Evolutionary conservation across 2,888 invertebrate species (phyloP).

Genomic region (Reticulitermes lucifugus): DNA sequence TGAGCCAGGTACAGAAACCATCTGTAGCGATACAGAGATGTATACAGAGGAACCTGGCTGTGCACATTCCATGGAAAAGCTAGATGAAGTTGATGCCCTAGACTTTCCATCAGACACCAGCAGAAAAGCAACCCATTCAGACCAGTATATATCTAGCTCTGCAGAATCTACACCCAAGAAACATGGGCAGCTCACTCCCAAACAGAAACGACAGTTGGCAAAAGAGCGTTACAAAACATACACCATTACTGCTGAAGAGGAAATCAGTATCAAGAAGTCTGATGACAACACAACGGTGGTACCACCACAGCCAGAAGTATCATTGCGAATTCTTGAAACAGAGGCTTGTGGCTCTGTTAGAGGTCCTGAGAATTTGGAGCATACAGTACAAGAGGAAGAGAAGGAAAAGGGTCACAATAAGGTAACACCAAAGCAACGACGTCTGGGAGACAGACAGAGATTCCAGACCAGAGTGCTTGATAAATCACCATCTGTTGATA

Average conservation of each 20-base stretch:
- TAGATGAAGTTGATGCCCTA: slow-evolving; percentile 45
- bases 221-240: slow-evolving; percentile 85
- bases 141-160: slow-evolving; percentile 69
- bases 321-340: neutral
- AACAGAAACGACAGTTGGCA: slow-evolving; percentile 78
- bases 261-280: neutral
- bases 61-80: slow-evolving; percentile 41
- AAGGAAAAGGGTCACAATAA: slow-evolving; percentile 52
- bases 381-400: neutral
- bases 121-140: slow-evolving; percentile 63
- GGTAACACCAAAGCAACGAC: slow-evolving; percentile 74
- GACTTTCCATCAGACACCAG: slow-evolving; percentile 47
- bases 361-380: neutral
- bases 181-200: slow-evolving; percentile 74
- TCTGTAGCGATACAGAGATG: slow-evolving; percentile 70
- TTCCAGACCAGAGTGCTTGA: slow-evolving; percentile 75
- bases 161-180: slow-evolving; percentile 79
- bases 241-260: slow-evolving; percentile 74
- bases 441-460: slow-evolving; percentile 75
- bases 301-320: slow-evolving; percentile 56
- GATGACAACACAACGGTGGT: slow-evolving; percentile 54
- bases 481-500: slow-evolving; percentile 59
- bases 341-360: neutral
- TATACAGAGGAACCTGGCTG: slow-evolving; percentile 63
- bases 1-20: slow-evolving; percentile 66